phyloP scores from a whole-genome alignment of 2,113 vertebrate genomes.

The Vimba vimba region DNA sequence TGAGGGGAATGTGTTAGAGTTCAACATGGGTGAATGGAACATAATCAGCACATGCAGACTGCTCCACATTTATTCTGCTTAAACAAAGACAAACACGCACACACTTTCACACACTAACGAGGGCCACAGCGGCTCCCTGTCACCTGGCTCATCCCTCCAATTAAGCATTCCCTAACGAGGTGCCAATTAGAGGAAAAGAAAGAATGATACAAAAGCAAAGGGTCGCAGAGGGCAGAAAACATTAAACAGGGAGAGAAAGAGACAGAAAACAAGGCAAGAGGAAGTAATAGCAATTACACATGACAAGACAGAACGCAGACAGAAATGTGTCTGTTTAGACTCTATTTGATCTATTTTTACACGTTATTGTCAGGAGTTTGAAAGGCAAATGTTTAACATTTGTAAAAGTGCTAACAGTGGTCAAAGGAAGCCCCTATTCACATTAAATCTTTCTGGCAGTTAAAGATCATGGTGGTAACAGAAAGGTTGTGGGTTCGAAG shows the following conservation, averaged over 20 bases:
- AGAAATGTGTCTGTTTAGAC: constrained; percentile 1
- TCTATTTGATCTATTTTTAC: background rate
- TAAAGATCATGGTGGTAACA: background rate
- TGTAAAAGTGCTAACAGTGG: background rate
- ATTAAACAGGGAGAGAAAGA: constrained; percentile 10
- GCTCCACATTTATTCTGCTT: constrained; percentile 32
- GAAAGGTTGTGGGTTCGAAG: background rate
- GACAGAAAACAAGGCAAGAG: background rate
- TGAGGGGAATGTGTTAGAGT: constrained; percentile 33
- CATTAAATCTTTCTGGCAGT: background rate
- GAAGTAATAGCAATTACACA: constrained; percentile 23
- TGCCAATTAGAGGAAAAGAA: constrained; percentile 28
- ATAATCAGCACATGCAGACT: constrained; percentile 32
- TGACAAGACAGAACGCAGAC: constrained; percentile 3
- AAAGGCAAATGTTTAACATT: background rate
- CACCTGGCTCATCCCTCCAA: constrained; percentile 44
- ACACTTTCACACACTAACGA: constrained; percentile 37
- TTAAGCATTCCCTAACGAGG: constrained; percentile 18
- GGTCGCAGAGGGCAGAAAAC: constrained; percentile 1
- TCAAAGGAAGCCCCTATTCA: background rate
- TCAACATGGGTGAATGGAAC: constrained; percentile 39
- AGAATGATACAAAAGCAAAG: constrained; percentile 9
- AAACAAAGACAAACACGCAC: constrained; percentile 22
- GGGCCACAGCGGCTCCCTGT: background rate
- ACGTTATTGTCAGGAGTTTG: background rate